Conservation (phyloP, 1,140 invertebrate species). For the Centruroides vittatus region DNA sequence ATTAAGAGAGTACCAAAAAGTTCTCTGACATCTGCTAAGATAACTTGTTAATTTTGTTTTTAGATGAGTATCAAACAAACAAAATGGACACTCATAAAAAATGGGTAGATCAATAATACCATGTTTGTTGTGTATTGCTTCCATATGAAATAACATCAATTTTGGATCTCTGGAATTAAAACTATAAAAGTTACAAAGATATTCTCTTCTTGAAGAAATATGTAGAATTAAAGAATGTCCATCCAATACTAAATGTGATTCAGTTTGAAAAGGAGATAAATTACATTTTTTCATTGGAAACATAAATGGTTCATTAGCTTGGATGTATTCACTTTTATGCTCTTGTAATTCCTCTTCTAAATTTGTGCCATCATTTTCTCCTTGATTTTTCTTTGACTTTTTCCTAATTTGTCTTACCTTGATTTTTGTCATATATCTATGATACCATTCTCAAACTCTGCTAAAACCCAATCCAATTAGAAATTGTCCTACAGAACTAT, state of each 20-base stretch:
- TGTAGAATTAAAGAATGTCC: slow-evolving; percentile 86
- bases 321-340: slow-evolving; percentile 58
- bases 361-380: slow-evolving; percentile 46
- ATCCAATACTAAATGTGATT: slow-evolving; percentile 69
- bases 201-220: slow-evolving; percentile 53
- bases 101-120: slow-evolving; percentile 68
- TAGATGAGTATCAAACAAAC: slow-evolving; percentile 85
- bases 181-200: slow-evolving; percentile 65
- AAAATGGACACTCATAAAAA: slow-evolving; percentile 83
- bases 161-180: slow-evolving; percentile 68
- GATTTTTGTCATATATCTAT: slow-evolving; percentile 71
- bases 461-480: slow-evolving; percentile 83
- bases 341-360: slow-evolving; percentile 64
- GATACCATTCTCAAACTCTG: slow-evolving; percentile 82
- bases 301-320: slow-evolving; percentile 60
- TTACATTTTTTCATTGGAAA: slow-evolving; percentile 68
- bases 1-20: slow-evolving; percentile 74
- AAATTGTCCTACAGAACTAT: slow-evolving; percentile 74
- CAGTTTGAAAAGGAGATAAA: slow-evolving; percentile 83
- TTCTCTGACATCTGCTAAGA: slow-evolving; percentile 72
- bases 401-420: slow-evolving; percentile 56
- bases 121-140: slow-evolving; percentile 66
- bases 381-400: slow-evolving; percentile 15
- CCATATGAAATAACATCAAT: slow-evolving; percentile 83
- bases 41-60: slow-evolving; percentile 85